Evolutionary conservation across 2,797 vertebrate species (phyloP).

Genomic region (Phataginus tetradactyla): DNA sequence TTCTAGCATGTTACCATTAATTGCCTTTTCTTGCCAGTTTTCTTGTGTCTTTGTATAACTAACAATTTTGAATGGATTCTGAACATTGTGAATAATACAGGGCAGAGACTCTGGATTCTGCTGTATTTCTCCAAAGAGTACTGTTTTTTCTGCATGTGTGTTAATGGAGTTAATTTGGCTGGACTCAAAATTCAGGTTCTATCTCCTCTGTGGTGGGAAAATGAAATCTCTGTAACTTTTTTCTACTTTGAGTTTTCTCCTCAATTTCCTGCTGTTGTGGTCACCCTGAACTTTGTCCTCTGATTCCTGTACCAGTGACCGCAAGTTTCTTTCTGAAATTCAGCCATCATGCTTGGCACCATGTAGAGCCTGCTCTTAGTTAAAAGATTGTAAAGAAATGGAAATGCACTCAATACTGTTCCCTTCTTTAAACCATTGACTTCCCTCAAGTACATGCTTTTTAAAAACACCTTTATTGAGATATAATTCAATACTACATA

Average conservation of each 20-base stretch:
- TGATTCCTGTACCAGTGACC: background rate
- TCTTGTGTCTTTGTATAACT: background rate
- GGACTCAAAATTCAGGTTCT: background rate
- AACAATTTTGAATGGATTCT: background rate
- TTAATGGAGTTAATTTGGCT: background rate
- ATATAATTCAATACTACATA: background rate
- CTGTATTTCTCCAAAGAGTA: background rate
- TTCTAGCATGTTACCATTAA: background rate
- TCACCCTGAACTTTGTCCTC: background rate
- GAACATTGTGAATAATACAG: background rate
- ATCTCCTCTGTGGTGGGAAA: background rate
- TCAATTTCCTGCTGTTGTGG: background rate
- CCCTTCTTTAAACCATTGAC: background rate
- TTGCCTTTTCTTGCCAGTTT: background rate
- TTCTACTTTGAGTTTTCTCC: background rate
- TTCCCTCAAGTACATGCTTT: background rate
- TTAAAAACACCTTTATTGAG: background rate
- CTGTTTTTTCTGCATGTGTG: background rate
- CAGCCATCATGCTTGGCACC: background rate
- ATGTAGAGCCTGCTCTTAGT: background rate
- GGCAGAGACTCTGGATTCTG: background rate
- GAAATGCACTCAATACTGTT: background rate
- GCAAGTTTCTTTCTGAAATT: background rate
- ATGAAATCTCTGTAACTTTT: background rate
- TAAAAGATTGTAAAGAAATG: background rate